A percentile compares a stretch with the other conserved stretches of the same genome.
These are phyloP conservation scores for Exaiptasia diaphana DNA, from an alignment of 64 coral and sea anemone genomes.

Conservation along the genomic window DNA sequence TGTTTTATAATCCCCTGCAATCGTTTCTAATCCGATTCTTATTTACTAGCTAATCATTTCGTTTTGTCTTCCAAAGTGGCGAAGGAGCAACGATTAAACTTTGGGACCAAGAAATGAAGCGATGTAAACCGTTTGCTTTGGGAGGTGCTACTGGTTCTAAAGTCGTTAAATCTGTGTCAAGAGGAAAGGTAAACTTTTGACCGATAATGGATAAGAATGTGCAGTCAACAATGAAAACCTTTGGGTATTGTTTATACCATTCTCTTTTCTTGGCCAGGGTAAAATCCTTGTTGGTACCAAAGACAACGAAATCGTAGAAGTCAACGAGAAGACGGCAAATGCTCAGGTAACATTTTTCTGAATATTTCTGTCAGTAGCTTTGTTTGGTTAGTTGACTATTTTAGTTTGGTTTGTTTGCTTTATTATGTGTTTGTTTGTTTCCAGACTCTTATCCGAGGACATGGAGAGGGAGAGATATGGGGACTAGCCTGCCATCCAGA, in stretches of 20 bases:
- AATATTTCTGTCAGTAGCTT: background rate
- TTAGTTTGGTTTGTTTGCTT: background rate
- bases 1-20: too few relatives aligned
- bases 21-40: too few relatives aligned
- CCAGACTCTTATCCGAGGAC: constrained; percentile 72
- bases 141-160: constrained; percentile 13
- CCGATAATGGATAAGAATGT: background rate
- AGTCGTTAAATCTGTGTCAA: constrained; percentile 84
- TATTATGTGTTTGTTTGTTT: background rate
- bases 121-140: constrained; percentile 73
- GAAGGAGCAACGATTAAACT: too few relatives aligned
- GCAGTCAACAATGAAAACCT: background rate
- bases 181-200: constrained; percentile 70
- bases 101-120: constrained; percentile 99
- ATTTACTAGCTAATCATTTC: too few relatives aligned
- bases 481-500: constrained; percentile 90
- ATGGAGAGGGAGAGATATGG: constrained; percentile 97
- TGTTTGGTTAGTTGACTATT: background rate
- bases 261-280: constrained; percentile 40
- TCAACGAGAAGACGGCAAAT: constrained; percentile 73
- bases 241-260: background rate
- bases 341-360: constrained; percentile 55
- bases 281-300: constrained; percentile 95
- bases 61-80: too few relatives aligned
- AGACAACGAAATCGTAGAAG: constrained; percentile 80